Evolutionary conservation across 2,113 vertebrate species (phyloP), one percentile per base, ranked within the genome.

Genomic region (Poeciliopsis occidentalis): DNA sequence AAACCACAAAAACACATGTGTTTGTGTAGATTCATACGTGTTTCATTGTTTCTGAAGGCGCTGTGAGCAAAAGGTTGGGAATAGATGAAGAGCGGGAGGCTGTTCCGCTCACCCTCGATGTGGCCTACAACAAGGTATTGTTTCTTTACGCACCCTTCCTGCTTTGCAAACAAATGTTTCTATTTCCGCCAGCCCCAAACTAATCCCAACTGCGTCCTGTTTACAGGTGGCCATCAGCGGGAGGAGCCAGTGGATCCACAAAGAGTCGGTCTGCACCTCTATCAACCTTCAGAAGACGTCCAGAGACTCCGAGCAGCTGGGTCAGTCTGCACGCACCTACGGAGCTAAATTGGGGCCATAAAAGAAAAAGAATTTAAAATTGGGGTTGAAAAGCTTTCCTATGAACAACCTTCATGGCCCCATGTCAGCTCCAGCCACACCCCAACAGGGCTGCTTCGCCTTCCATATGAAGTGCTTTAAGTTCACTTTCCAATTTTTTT

Each of bases 81-180:
- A 98, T 99, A 6, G 96, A 97, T 12, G 95, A 95, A 17, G 97
- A 98, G 75, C 94, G 96, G 41, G 96, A 96, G 81, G 98, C 97
- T 0, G 93, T 97, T 30, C 98, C 98, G 41, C 92, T 99, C 87
- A 95, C 95, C 88, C 95, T 99, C 89, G 95, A 93, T 67, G 95
- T 99, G 1, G 91, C 95, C 32, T 98, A 97, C 85, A 97, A 96
- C 90, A 96, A 96, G 96, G 98, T 99, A 85, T 17, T 62, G 39
- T 34, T 70, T 2, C 64, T 10, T 22, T 8, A 60, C 15, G 8
- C 17, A 26, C 4, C 34, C 60, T 62, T 68, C 29, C 26, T 32
- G 27, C 39, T 37, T 39, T 24, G 44, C 22, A 12, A 72, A 71
- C 69, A 67, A 37, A 0, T 11, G 15, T 26, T n/a, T 76, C 37